phyloP scores from a whole-genome alignment of 2,888 invertebrate genomes.

The Rhorus exstirpatorius region DNA sequence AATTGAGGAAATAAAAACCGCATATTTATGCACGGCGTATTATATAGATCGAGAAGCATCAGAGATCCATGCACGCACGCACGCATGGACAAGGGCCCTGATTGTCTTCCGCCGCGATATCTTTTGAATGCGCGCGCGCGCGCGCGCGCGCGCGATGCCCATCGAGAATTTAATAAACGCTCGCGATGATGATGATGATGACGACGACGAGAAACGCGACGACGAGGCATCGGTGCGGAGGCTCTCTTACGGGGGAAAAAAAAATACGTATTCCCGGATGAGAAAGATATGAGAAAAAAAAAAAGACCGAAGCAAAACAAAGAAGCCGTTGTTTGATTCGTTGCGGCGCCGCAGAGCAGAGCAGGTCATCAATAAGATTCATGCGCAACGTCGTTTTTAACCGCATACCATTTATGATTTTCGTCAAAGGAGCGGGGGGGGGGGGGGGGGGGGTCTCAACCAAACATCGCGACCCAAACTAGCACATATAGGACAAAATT shows the following conservation, averaged over 20 bases:
- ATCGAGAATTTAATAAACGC: slow-evolving; percentile 23
- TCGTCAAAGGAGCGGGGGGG: too few species aligned
- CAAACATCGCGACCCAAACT: too few species aligned
- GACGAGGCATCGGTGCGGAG: background rate
- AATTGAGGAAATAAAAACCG: too few species aligned
- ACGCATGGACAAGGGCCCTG: slow-evolving; percentile 27
- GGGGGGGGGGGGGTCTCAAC: too few species aligned
- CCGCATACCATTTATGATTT: too few species aligned
- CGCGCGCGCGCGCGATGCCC: too few species aligned
- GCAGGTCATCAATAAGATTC: slow-evolving; percentile 43
- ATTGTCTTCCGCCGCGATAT: slow-evolving; percentile 37
- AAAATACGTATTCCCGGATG: slow-evolving; percentile 9
- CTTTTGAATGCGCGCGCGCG: slow-evolving; percentile 11
- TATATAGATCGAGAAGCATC: background rate
- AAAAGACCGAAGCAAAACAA: slow-evolving; percentile 43
- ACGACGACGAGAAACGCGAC: background rate
- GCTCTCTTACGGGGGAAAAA: slow-evolving; percentile 10
- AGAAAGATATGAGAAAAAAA: slow-evolving; percentile 13
- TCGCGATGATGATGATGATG: slow-evolving; percentile 1
- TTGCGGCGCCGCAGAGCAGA: slow-evolving; percentile 64
- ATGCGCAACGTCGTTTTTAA: slow-evolving; percentile 23
- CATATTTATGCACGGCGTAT: too few species aligned
- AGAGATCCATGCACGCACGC: background rate
- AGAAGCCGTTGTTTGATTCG: slow-evolving; percentile 59
- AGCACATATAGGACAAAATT: too few species aligned